A percentile compares a stretch with the other conserved stretches of the same genome.
Conservation (phyloP, 1,140 invertebrate genomes). For the Penaeus chinensis region DNA sequence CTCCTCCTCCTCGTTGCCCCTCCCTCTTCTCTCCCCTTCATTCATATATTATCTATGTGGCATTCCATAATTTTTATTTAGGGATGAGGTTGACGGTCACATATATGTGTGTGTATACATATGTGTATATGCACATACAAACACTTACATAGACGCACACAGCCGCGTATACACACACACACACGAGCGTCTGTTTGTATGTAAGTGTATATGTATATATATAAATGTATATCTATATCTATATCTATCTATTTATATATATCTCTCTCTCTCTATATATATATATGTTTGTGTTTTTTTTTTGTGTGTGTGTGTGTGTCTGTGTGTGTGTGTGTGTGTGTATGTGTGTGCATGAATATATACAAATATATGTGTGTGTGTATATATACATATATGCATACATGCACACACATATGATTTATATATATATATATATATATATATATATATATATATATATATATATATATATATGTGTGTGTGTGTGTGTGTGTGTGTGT, state of each 20-base stretch:
- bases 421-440: not conserved
- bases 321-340: not conserved
- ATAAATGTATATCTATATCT: too few relatives aligned
- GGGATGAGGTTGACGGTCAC: not conserved
- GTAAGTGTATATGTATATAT: too few relatives aligned
- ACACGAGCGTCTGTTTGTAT: too few relatives aligned
- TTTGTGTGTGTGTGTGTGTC: not conserved
- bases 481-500: not conserved
- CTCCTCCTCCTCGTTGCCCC: conserved; percentile 8
- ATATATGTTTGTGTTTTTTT: not conserved
- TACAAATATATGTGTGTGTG: not conserved
- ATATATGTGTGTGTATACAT: not conserved
- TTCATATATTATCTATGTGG: not conserved
- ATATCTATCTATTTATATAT: too few relatives aligned
- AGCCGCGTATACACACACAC: too few relatives aligned
- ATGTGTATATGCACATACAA: too few relatives aligned
- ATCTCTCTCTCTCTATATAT: not conserved
- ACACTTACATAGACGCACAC: too few relatives aligned
- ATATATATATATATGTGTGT: not conserved
- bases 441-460: not conserved
- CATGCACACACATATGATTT: not conserved
- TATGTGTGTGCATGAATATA: not conserved
- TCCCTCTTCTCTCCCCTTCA: not conserved
- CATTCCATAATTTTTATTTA: not conserved
- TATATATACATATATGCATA: not conserved